phyloP scores from a whole-genome alignment of 1,140 invertebrate genomes.

The Nebria ingens region DNA sequence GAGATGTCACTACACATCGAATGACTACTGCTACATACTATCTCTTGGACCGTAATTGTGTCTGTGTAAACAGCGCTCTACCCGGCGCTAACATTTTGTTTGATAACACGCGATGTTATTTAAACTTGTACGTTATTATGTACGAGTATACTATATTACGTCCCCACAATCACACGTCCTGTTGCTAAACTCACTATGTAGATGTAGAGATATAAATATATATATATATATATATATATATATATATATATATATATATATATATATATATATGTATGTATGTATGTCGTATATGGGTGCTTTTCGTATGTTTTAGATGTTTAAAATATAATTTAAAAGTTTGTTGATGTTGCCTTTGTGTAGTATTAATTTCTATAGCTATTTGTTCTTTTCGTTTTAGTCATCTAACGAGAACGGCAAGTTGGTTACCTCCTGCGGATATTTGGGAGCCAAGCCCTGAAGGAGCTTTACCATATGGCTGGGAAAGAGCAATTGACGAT shows the following conservation, averaged over 20 bases:
- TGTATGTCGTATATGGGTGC: not conserved
- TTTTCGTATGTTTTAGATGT: conserved; percentile 11
- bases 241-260: not conserved
- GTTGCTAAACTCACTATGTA: no score
- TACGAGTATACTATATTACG: no score
- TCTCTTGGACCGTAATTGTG: no score
- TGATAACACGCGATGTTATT: no score
- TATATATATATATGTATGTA: not conserved
- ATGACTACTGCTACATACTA: no score
- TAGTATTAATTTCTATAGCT: conserved; percentile 19
- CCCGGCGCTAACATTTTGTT: no score
- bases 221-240: conserved; percentile 1
- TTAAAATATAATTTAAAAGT: no score
- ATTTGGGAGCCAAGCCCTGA: conserved; percentile 51
- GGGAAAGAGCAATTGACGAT: conserved; percentile 73
- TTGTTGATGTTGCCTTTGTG: conserved; percentile 6
- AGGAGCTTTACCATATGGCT: conserved; percentile 68
- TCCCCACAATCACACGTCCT: no score
- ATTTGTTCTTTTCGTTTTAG: conserved; percentile 40
- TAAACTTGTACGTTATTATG: no score
- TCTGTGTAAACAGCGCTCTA: no score
- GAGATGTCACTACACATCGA: no score
- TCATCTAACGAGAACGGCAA: conserved; percentile 65
- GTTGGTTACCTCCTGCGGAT: conserved; percentile 76
- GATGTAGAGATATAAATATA: no score